These are phyloP conservation scores for Vulpes vulpes DNA, from an alignment of 2,113 vertebrate genomes.

Conservation along the genomic window DNA sequence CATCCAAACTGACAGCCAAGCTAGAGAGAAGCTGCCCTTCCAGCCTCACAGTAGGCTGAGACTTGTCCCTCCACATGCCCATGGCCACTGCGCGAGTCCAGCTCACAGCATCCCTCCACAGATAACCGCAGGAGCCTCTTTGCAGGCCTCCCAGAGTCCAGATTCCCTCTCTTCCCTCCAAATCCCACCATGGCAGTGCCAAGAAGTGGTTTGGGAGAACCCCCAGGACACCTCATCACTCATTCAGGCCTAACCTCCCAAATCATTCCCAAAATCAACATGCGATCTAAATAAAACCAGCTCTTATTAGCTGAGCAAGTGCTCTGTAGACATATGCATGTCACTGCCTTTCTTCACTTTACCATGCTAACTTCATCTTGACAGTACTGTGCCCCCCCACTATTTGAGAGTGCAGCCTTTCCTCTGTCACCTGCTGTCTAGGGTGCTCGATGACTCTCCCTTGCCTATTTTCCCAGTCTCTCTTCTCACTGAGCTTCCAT, in stretches of 20 bases:
- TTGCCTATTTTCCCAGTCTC: not conserved
- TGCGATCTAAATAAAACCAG: conserved; percentile 6
- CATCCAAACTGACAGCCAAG: not conserved
- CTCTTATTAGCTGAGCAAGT: not conserved
- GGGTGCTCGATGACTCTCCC: not conserved
- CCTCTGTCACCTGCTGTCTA: not conserved
- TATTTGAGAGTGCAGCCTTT: not conserved
- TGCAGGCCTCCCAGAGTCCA: not conserved
- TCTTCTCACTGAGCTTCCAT: not conserved
- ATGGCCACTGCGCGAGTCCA: not conserved
- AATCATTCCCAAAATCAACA: conserved; percentile 38
- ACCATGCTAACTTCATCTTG: not conserved
- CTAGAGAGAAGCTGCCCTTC: not conserved
- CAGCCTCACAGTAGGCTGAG: not conserved
- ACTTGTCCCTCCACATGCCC: not conserved
- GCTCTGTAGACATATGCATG: not conserved
- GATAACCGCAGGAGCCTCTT: not conserved
- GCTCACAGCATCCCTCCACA: not conserved
- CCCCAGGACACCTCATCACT: conserved; percentile 64
- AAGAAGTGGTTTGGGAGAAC: conserved; percentile 61
- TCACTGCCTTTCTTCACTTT: not conserved
- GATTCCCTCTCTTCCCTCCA: conserved; percentile 34
- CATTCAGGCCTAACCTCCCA: conserved; percentile 20
- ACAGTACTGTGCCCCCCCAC: not conserved
- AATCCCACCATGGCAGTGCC: not conserved